Base-by-base conservation (phyloP, 2,113 vertebrate genomes). In the Nannobrachium achirus region DNA sequence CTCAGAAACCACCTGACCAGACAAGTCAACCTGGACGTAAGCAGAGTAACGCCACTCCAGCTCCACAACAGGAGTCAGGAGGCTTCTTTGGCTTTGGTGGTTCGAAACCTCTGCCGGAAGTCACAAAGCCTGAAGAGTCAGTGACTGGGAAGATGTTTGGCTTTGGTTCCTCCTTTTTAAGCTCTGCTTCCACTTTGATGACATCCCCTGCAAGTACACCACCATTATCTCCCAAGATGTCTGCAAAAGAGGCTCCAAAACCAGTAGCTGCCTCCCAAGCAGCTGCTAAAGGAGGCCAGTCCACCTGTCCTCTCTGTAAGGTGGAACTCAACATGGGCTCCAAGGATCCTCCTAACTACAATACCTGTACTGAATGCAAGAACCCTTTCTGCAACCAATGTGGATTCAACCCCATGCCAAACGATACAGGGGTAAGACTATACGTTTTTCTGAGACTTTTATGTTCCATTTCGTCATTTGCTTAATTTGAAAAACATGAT, bases 351-450 rank as follows among this genome's bases (percentile, higher is more conserved):
- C 90, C 93, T 14, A 96, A 95, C 86, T 95, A 90, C 69, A 93
- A 83, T 53, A 92, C 89, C 0, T 96, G 95, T 64, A 96, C 95
- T 0, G 90, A 93, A 71, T 96, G 95, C 91, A 93, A 94, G 87
- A 91, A 85, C 0, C 78, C 86, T 51, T 94, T 96, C 42, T 96
- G 95, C 83, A 95, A 93, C 52, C 92, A 93, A 60, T 96, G 95
- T 94, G 95, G 95, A 91, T 96, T 96, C 92, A 96, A 95, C 73
- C 94, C 95, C 0, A 90, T 85, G 56, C 94, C 95, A 0, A 93
- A 96, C 69, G 88, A 95, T 82, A 90, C 88, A 41, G 91, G 95
- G 95, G 95, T 96, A 94, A 86, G 83, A 0, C 25, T 33, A 33
- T 3, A 33, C 6, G 25, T 5, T 33, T 33, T 33, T 33, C 25